Evolutionary conservation across 1,140 invertebrate species (phyloP).

Genomic region (Hermetia illucens): DNA sequence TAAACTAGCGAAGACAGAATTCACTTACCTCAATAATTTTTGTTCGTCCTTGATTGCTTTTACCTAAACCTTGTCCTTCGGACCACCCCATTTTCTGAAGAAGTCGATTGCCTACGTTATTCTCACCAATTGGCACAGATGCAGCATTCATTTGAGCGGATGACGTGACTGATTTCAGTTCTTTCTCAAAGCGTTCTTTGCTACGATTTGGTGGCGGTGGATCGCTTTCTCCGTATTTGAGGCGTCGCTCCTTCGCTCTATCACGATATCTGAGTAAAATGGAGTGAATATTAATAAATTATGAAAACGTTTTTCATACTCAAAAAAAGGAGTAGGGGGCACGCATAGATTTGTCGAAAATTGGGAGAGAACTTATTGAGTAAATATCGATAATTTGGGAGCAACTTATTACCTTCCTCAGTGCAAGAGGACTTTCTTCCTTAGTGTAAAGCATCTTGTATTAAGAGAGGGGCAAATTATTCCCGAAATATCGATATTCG

Average conservation of each 20-base stretch:
- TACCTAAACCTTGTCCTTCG: slow-evolving; percentile 88
- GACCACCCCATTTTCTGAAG: slow-evolving; percentile 99
- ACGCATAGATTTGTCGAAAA: background rate
- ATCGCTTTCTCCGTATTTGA: slow-evolving; percentile 79
- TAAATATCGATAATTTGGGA: too few relatives aligned
- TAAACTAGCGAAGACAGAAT: background rate
- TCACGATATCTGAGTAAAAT: slow-evolving; percentile 71
- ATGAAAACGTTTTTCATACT: background rate
- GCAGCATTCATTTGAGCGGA: slow-evolving; percentile 22
- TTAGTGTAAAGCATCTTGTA: too few relatives aligned
- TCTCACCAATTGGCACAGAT: slow-evolving; percentile 54
- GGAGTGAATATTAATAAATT: slow-evolving; percentile 1
- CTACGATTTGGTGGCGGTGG: slow-evolving; percentile 58
- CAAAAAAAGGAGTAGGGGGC: background rate
- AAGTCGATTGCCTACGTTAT: slow-evolving; percentile 84
- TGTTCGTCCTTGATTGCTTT: slow-evolving; percentile 83
- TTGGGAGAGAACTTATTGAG: too few relatives aligned
- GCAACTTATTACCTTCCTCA: too few relatives aligned
- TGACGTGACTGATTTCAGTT: slow-evolving; percentile 18
- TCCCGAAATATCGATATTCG: too few relatives aligned
- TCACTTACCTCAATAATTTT: slow-evolving; percentile 69
- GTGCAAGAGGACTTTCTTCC: too few relatives aligned
- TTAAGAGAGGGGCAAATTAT: too few relatives aligned
- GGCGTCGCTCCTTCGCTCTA: slow-evolving; percentile 84
- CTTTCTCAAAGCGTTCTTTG: slow-evolving; percentile 50